Base-by-base conservation (phyloP, 2,888 invertebrate species). In the Leptopilina syphax region DNA sequence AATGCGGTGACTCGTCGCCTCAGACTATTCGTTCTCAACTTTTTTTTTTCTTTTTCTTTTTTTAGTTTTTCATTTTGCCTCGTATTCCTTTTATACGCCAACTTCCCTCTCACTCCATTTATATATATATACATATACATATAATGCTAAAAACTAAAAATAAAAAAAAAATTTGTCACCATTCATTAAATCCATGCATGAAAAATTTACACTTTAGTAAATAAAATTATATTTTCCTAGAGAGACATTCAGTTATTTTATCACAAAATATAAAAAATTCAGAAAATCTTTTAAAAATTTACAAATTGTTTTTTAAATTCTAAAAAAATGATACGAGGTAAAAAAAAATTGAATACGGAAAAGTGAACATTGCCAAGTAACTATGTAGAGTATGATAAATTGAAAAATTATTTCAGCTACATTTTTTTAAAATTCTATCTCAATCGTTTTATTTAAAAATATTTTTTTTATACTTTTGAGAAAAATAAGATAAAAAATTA, bases 1-100 rank as follows among this genome's bases (percentile, higher is more conserved):
- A 83, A 81, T 84, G 85, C 85, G 82, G 86, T 83, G 84, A 80
- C 81, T 82, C 81, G 83, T 78, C 81, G 82, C 83, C 76, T 77
- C 76, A 34, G 79, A 8, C 47, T 34, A 76, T 77, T 44, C 78
- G 63, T 79, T 78, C 79, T 67, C 78, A 78, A 70, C 57, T 67
- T 65, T 70, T 34, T 77, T 65, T 57, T 73, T 79, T 76, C 65
- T 80, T 79, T 79, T 1, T 44, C 65, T 70, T 34, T 78, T 65
- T 57, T 73, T 79, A 76, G 68, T 80, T 79, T 44, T 77, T 68
- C 54, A 34, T 63, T 57, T 78, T 79, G 78, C 18, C 63, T n/a
- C 24, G 0, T 41, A 8, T 50, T n/a, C 77, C 60, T 73, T 47
- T 77, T 54, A 34, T 44, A 44, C 66, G 27, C 66, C 41, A 47